phyloP scores from a whole-genome alignment of 2,888 invertebrate species.

The Pseudeuparius sepicola region DNA sequence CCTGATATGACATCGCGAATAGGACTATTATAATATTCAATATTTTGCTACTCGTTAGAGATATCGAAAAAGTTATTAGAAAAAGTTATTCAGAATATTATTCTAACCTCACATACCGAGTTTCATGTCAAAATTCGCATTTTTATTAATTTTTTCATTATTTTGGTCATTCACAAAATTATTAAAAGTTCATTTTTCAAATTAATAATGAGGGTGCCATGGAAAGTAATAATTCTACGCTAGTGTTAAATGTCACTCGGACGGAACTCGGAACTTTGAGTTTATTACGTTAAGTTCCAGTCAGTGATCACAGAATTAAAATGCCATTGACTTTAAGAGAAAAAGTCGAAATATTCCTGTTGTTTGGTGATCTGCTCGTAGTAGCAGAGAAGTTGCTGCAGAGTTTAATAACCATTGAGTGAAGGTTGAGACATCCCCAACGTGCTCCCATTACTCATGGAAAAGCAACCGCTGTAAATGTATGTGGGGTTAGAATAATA shows the following conservation, averaged over 20 bases:
- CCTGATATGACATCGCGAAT: too few relatives aligned
- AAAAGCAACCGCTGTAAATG: too few relatives aligned
- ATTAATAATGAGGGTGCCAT: conserved; percentile 1
- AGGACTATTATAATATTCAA: too few relatives aligned
- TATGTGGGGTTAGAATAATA: too few relatives aligned
- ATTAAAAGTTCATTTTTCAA: conserved; percentile 3
- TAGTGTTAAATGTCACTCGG: conserved; percentile 1
- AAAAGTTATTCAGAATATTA: conserved; percentile 1
- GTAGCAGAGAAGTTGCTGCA: conserved; percentile 2
- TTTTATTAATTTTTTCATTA: too few relatives aligned
- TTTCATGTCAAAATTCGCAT: too few relatives aligned
- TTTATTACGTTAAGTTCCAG: too few relatives aligned
- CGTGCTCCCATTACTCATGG: conserved; percentile 3
- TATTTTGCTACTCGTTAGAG: neutral
- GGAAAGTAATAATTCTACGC: conserved; percentile 2
- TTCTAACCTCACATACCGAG: too few relatives aligned
- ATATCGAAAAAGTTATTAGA: conserved; percentile 1
- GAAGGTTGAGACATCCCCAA: conserved; percentile 2
- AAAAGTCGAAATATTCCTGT: conserved; percentile 1
- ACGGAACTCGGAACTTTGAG: too few relatives aligned
- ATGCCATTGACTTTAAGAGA: conserved; percentile 2
- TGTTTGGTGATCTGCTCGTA: conserved; percentile 3
- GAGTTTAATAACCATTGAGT: too few relatives aligned
- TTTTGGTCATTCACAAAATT: too few relatives aligned
- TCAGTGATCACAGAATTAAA: too few relatives aligned